Evolutionary conservation across 2,888 invertebrate species (phyloP).

Genomic region (Drosophila barbarae): DNA sequence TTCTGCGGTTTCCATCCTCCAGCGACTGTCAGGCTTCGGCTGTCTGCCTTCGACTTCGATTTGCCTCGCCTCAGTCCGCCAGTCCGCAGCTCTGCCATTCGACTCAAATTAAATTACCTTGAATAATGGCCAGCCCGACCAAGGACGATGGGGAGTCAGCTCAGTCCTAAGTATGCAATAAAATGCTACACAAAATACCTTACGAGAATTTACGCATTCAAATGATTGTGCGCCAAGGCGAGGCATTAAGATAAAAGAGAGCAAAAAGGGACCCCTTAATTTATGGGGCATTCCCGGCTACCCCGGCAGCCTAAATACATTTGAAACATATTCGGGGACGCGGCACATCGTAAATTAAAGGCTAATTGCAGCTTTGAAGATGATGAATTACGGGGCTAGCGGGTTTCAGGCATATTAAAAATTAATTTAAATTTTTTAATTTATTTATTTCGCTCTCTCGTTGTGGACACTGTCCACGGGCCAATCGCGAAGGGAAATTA

Average conservation of each 20-base stretch:
- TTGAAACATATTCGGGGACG: constrained; percentile 29
- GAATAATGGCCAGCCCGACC: constrained; percentile 45
- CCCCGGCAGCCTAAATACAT: constrained; percentile 25
- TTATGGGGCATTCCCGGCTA: constrained; percentile 51
- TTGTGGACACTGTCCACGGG: constrained; percentile 36
- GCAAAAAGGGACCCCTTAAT: constrained; percentile 57
- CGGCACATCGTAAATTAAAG: constrained; percentile 61
- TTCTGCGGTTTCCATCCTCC: constrained; percentile 17
- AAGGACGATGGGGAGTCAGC: constrained; percentile 26
- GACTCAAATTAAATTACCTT: constrained; percentile 54
- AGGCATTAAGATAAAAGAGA: constrained; percentile 42
- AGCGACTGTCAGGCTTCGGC: not conserved
- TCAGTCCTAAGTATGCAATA: constrained; percentile 61
- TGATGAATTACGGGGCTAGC: constrained; percentile 51
- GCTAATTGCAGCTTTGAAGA: constrained; percentile 70
- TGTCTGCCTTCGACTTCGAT: constrained; percentile 31
- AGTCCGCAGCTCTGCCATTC: constrained; percentile 31
- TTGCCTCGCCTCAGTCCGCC: constrained; percentile 12
- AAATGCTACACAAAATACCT: constrained; percentile 56
- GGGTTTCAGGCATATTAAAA: constrained; percentile 54
- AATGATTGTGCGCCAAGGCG: constrained; percentile 55
- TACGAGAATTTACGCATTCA: constrained; percentile 57
- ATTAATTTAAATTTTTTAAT: constrained; percentile 64
- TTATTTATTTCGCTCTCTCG: constrained; percentile 48
- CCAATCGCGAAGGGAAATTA: constrained; percentile 33